Conservation (phyloP, 2,888 invertebrate species). For the Ypsolopha sequella region DNA sequence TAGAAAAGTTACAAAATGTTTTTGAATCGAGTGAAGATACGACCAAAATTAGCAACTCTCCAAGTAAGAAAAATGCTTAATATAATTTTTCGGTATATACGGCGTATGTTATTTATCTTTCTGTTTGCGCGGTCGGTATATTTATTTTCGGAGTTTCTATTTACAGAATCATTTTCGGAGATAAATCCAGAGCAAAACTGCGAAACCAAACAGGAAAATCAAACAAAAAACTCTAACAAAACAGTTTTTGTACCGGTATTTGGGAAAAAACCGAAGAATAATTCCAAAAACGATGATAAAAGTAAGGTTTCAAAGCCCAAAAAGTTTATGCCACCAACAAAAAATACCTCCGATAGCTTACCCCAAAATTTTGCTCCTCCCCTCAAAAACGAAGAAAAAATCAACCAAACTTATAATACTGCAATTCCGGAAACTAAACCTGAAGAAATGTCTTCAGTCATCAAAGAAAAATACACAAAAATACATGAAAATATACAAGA, state of each 20-base stretch:
- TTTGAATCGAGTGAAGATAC: conserved; percentile 8
- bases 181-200: not conserved
- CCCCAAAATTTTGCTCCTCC: not conserved
- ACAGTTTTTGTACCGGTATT: conserved; percentile 25
- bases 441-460: not conserved
- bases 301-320: not conserved
- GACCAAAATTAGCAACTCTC: not conserved
- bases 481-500: too few species aligned
- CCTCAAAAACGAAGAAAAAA: not conserved
- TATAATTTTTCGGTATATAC: not conserved
- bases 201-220: conserved; percentile 5
- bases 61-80: not conserved
- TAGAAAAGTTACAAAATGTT: conserved; percentile 9
- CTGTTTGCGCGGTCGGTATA: not conserved
- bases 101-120: not conserved
- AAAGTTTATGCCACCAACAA: not conserved
- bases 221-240: conserved; percentile 5
- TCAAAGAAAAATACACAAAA: too few species aligned
- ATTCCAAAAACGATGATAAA: not conserved
- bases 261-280: conserved; percentile 19
- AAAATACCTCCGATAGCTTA: not conserved
- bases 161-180: not conserved
- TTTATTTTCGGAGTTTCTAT: not conserved
- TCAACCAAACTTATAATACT: not conserved
- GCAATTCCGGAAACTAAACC: not conserved